These are phyloP conservation scores for Euura saliciscinereae DNA, from an alignment of 1,140 invertebrate genomes.

Conservation along the genomic window DNA sequence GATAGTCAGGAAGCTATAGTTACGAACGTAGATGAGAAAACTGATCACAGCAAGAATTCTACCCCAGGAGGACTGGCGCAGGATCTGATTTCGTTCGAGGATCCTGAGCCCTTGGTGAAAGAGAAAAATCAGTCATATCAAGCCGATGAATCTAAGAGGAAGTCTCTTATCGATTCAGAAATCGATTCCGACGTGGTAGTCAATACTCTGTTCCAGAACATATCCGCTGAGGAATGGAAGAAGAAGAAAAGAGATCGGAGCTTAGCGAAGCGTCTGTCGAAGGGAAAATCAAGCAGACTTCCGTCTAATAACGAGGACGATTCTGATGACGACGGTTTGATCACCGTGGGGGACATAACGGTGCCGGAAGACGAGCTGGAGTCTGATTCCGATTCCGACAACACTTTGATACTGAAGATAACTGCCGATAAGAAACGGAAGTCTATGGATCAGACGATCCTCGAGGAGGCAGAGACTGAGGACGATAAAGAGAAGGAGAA, in stretches of 20 bases:
- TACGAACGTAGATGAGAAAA: too few species aligned
- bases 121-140: too few species aligned
- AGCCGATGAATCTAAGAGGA: too few species aligned
- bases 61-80: too few species aligned
- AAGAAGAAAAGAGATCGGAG: background rate
- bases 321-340: background rate
- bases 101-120: too few species aligned
- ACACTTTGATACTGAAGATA: background rate
- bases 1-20: too few species aligned
- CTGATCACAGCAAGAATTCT: too few species aligned
- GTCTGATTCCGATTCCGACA: background rate
- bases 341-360: too few species aligned
- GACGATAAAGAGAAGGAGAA: too few species aligned
- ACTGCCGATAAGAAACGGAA: background rate
- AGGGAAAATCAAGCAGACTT: background rate
- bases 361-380: too few species aligned
- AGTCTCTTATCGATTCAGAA: background rate
- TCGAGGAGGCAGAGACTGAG: background rate
- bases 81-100: too few species aligned
- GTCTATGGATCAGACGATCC: background rate
- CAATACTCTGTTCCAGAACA: conserved; percentile 31
- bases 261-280: background rate
- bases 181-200: conserved; percentile 15
- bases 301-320: background rate
- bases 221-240: conserved; percentile 23